Percentiles rank a stretch among this genome's conserved stretches.
Conservation (phyloP, 2,797 vertebrate species). For the Cossypha heuglini region DNA sequence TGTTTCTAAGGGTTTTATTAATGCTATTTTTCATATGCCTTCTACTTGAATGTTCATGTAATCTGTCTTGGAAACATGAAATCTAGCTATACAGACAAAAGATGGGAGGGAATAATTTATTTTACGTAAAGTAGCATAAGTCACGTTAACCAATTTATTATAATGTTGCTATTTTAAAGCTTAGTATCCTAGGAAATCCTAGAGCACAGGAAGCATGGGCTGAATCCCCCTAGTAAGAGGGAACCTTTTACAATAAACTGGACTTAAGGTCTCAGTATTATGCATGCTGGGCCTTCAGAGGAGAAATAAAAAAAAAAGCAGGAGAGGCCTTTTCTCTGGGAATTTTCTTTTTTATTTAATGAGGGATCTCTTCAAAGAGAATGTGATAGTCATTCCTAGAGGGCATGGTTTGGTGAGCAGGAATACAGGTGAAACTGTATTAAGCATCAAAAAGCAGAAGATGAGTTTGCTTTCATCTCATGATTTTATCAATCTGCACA, state of each 20-base stretch:
- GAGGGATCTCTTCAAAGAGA: conserved; percentile 58
- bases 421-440: conserved; percentile 41
- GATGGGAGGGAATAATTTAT: background rate
- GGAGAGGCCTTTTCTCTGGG: conserved; percentile 13
- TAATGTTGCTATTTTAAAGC: background rate
- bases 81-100: background rate
- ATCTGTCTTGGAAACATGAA: background rate
- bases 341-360: conserved; percentile 64
- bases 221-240: background rate
- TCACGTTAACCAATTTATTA: background rate
- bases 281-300: conserved; percentile 13
- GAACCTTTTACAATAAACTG: conserved; percentile 27
- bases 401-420: conserved; percentile 50
- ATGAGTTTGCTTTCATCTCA: conserved; percentile 29
- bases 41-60: background rate
- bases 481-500: conserved; percentile 1
- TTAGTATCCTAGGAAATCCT: background rate
- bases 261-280: conserved; percentile 4
- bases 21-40: conserved; percentile 20
- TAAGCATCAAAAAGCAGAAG: conserved; percentile 29
- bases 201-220: background rate
- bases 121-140: background rate
- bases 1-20: conserved; percentile 19
- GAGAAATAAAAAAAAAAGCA: conserved; percentile 29
- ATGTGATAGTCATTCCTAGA: conserved; percentile 57